These are phyloP conservation scores for Phymastichus coffea DNA, from an alignment of 1,140 invertebrate species.

Conservation along the genomic window DNA sequence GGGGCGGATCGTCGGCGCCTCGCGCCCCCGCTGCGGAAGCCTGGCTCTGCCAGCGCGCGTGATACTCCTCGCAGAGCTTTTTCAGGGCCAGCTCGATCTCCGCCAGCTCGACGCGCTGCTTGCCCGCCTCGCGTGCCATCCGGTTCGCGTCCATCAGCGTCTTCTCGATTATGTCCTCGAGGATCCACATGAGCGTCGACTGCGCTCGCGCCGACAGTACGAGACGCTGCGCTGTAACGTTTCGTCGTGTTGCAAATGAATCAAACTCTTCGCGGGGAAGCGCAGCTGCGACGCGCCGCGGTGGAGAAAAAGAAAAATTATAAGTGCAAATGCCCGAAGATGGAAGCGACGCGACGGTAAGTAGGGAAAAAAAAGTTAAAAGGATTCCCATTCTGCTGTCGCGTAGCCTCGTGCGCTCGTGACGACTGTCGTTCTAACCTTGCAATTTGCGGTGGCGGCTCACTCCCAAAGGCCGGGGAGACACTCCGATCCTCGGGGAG, in stretches of 20 bases:
- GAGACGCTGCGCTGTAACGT: too few relatives aligned
- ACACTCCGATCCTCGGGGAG: neutral
- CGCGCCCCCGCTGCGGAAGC: neutral
- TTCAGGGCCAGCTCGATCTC: conserved; percentile 42
- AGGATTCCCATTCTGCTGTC: neutral
- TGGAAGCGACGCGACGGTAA: neutral
- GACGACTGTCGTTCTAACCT: neutral
- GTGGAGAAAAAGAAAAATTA: conserved; percentile 7
- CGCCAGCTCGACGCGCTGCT: conserved; percentile 35
- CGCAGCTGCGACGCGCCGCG: conserved; percentile 6
- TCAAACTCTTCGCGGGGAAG: conserved; percentile 26
- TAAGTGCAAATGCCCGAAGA: neutral
- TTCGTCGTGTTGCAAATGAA: too few relatives aligned
- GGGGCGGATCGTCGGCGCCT: too few relatives aligned
- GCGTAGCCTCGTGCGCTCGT: too few relatives aligned
- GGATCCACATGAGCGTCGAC: conserved; percentile 38
- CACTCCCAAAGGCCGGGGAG: too few relatives aligned
- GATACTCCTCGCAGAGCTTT: conserved; percentile 40
- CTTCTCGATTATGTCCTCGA: conserved; percentile 47
- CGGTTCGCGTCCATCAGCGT: conserved; percentile 44
- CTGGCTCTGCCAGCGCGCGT: conserved; percentile 11
- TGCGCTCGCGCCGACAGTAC: conserved; percentile 40
- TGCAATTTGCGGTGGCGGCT: neutral
- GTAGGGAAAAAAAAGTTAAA: neutral
- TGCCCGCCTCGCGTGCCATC: conserved; percentile 41